These are phyloP conservation scores for Hiodon alosoides DNA, from an alignment of 2,113 vertebrate genomes.

Conservation along the genomic window DNA sequence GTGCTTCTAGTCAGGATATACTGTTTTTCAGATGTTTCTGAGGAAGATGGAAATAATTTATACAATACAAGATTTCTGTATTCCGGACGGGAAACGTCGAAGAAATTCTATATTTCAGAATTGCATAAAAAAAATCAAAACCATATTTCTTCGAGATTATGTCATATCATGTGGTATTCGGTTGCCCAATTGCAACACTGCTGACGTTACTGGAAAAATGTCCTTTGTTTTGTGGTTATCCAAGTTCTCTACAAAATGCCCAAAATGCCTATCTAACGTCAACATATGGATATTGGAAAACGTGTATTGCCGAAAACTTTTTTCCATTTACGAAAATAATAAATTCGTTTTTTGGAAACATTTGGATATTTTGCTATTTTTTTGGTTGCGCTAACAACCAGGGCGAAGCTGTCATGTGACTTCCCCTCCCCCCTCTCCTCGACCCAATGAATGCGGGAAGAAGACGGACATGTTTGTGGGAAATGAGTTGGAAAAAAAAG, in stretches of 20 bases:
- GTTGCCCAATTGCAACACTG: slow-evolving; percentile 47
- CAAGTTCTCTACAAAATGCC: slow-evolving; percentile 22
- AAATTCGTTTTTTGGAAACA: not conserved
- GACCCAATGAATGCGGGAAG: slow-evolving; percentile 38
- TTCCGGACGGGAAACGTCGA: not conserved
- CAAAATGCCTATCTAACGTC: not conserved
- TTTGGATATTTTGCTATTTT: not conserved
- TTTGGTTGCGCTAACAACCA: slow-evolving; percentile 6
- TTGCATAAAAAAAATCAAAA: slow-evolving; percentile 1
- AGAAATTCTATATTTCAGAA: slow-evolving; percentile 2
- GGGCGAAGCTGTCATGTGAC: slow-evolving; percentile 50
- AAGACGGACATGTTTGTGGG: slow-evolving; percentile 69
- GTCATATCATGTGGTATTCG: slow-evolving; percentile 45
- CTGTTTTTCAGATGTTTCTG: not conserved
- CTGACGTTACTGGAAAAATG: slow-evolving; percentile 36
- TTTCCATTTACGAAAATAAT: not conserved
- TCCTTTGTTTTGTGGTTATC: slow-evolving; percentile 53
- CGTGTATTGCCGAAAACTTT: not conserved
- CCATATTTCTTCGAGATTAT: slow-evolving; percentile 3
- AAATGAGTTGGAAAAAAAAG: slow-evolving; percentile 65
- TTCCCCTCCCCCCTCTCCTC: slow-evolving; percentile 54
- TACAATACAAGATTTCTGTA: not conserved
- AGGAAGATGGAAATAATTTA: not conserved
- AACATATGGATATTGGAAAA: not conserved
- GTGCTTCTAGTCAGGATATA: not conserved